Conservation (phyloP, 1,140 invertebrate genomes). For the Wiebesia pumilae region DNA sequence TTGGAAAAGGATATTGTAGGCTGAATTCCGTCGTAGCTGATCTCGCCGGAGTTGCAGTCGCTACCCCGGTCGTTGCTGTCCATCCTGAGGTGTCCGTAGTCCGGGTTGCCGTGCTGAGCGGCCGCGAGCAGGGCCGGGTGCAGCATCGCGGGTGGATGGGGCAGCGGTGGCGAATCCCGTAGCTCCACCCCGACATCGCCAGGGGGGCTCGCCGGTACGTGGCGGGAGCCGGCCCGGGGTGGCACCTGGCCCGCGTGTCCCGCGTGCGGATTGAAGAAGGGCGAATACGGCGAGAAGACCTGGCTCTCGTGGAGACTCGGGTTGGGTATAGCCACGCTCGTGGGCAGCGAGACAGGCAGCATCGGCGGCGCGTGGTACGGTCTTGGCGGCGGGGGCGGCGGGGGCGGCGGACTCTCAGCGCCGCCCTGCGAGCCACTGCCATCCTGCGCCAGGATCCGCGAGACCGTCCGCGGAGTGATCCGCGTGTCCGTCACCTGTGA, state of each 20-base stretch:
- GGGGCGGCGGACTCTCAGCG: constrained; percentile 75
- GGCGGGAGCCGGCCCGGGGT: constrained; percentile 72
- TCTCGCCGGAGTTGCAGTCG: constrained; percentile 91
- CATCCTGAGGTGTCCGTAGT: constrained; percentile 84
- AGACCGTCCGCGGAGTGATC: constrained; percentile 93
- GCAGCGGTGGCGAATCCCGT: constrained; percentile 85
- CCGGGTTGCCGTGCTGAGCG: constrained; percentile 85
- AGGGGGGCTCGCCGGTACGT: constrained; percentile 77
- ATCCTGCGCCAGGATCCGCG: constrained; percentile 88
- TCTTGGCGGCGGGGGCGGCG: constrained; percentile 81
- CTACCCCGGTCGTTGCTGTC: constrained; percentile 88
- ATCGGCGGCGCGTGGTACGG: constrained; percentile 85
- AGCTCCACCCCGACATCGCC: constrained; percentile 81
- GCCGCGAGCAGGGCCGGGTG: constrained; percentile 87
- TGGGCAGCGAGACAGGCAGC: constrained; percentile 90
- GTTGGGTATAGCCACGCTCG: constrained; percentile 96
- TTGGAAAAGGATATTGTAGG: constrained; percentile 96
- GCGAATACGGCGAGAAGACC: constrained; percentile 92
- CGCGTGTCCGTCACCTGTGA: constrained; percentile 90
- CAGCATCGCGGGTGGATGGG: constrained; percentile 85
- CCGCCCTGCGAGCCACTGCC: constrained; percentile 79
- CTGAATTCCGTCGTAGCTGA: constrained; percentile 91
- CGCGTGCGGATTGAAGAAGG: constrained; percentile 84
- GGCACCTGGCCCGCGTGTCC: constrained; percentile 72
- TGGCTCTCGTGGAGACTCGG: constrained; percentile 96